phyloP scores from a whole-genome alignment of 2,113 vertebrate species.

The Psittacara wagleri region DNA sequence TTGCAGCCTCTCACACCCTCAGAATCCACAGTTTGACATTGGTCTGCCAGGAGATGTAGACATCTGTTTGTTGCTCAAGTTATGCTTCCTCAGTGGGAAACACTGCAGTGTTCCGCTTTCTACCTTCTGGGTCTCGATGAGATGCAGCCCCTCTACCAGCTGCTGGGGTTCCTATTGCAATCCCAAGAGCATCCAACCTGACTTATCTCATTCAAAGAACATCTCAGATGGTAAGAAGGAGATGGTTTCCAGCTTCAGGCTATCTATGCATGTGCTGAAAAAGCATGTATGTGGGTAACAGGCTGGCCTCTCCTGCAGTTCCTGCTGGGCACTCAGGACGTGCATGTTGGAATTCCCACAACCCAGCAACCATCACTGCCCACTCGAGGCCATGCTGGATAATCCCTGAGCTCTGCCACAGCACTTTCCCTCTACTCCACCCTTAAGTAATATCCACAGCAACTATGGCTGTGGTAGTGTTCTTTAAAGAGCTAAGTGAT shows the following conservation, averaged over 20 bases:
- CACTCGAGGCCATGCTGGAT: neutral
- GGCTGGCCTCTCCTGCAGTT: neutral
- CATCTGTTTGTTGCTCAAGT: neutral
- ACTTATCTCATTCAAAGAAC: neutral
- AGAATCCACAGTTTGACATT: fast-evolving
- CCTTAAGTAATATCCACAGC: neutral
- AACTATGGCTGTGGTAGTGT: neutral
- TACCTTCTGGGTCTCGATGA: fast-evolving
- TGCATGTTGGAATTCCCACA: neutral
- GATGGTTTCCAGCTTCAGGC: neutral
- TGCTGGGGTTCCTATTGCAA: neutral
- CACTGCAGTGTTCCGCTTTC: neutral
- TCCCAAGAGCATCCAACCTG: neutral
- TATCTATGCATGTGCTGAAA: neutral
- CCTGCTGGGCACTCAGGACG: neutral
- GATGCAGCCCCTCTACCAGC: neutral
- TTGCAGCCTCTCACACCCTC: neutral
- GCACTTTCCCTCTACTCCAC: neutral
- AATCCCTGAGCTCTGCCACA: neutral
- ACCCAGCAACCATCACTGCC: neutral
- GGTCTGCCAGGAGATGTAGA: neutral
- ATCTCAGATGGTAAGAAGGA: neutral
- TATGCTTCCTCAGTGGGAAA: neutral
- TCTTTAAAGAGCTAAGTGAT: neutral
- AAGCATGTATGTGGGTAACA: neutral